Conservation (phyloP, 1,140 invertebrate species). For the Drusus annulatus region DNA sequence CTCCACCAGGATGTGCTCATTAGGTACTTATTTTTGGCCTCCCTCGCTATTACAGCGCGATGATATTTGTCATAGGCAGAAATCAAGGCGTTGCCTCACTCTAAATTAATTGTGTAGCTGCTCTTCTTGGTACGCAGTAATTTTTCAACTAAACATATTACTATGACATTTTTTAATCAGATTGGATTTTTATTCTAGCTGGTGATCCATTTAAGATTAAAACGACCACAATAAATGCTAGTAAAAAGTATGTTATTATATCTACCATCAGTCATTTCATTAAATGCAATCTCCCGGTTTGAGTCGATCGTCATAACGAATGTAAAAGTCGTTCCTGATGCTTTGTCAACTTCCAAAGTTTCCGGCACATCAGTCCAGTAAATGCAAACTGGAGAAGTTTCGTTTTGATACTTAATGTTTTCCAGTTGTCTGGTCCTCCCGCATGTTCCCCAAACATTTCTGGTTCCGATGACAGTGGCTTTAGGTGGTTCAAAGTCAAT, state of each 20-base stretch:
- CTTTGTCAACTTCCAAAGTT: background rate
- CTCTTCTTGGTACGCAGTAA: too few relatives aligned
- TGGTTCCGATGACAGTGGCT: conserved; percentile 63
- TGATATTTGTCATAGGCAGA: too few relatives aligned
- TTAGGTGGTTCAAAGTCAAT: conserved; percentile 63
- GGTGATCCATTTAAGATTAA: too few relatives aligned
- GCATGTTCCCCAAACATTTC: conserved; percentile 64
- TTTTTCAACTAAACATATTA: too few relatives aligned
- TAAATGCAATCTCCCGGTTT: conserved; percentile 65
- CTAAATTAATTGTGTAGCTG: too few relatives aligned
- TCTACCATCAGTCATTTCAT: conserved; percentile 71
- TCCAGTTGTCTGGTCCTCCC: conserved; percentile 67
- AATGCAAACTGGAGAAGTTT: conserved; percentile 64
- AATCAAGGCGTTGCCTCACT: too few relatives aligned
- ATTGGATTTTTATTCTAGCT: too few relatives aligned
- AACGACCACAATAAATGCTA: too few relatives aligned
- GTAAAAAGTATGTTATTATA: conserved; percentile 4
- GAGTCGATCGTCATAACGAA: conserved; percentile 70
- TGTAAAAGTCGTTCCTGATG: conserved; percentile 58
- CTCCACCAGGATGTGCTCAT: too few relatives aligned
- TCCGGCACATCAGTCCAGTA: conserved; percentile 70
- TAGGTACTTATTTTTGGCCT: too few relatives aligned
- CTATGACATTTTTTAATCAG: too few relatives aligned
- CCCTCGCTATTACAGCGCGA: too few relatives aligned
- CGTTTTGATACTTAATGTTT: conserved; percentile 67